Conservation (phyloP, 2,888 invertebrate species). For the Erebia epiphron region DNA sequence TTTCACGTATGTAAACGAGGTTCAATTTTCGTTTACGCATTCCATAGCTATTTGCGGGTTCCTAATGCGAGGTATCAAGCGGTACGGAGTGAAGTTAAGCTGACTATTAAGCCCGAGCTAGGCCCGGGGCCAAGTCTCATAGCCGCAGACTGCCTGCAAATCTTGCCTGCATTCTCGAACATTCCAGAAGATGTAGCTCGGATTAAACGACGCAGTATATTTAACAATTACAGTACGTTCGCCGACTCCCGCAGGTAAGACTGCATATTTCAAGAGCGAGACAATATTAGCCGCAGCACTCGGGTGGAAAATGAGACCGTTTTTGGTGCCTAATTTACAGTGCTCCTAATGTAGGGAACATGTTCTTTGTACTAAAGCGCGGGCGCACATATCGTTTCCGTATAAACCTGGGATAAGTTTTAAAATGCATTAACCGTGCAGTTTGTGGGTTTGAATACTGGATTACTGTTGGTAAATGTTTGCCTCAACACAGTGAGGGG, state of each 20-base stretch:
- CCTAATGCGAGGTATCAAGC: conserved; percentile 52
- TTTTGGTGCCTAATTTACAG: conserved; percentile 78
- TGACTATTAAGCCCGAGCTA: conserved; percentile 67
- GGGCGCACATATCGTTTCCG: conserved; percentile 55
- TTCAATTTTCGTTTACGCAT: conserved; percentile 46
- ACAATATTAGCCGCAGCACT: conserved; percentile 83
- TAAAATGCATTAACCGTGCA: conserved; percentile 59
- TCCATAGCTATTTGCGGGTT: conserved; percentile 37
- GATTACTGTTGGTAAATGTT: conserved; percentile 49
- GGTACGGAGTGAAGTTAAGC: conserved; percentile 64
- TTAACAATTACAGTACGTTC: conserved; percentile 78
- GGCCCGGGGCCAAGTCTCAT: conserved; percentile 75
- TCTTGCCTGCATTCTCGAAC: conserved; percentile 79
- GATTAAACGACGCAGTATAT: conserved; percentile 80
- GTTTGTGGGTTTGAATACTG: conserved; percentile 60
- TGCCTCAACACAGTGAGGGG: conserved; percentile 28
- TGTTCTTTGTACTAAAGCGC: conserved; percentile 59
- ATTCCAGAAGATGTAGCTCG: conserved; percentile 78
- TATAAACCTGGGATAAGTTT: conserved; percentile 51
- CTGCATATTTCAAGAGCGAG: conserved; percentile 77
- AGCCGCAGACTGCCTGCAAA: conserved; percentile 74
- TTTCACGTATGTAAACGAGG: conserved; percentile 67
- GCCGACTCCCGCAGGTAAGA: conserved; percentile 71
- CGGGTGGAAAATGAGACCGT: conserved; percentile 84
- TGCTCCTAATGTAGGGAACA: conserved; percentile 69